Evolutionary conservation across 2,888 invertebrate species (phyloP).

Genomic region (Heliconius erato): DNA sequence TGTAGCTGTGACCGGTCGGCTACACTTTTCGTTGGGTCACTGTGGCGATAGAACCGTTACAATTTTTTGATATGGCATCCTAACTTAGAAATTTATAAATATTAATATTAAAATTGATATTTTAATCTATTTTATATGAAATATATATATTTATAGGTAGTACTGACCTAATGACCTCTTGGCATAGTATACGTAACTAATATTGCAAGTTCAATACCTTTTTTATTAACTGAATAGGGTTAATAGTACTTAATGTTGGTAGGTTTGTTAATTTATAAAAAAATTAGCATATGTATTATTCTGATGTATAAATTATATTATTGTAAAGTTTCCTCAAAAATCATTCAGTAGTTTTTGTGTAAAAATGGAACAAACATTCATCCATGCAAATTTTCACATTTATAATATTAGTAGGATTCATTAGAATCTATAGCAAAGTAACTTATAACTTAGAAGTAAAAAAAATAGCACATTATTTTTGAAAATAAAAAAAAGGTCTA

Average conservation of each 20-base stretch:
- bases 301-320: too few relatives aligned
- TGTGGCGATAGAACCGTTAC: constrained; percentile 75
- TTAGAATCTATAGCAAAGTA: too few relatives aligned
- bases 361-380: too few relatives aligned
- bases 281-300: neutral
- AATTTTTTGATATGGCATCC: constrained; percentile 59
- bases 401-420: too few relatives aligned
- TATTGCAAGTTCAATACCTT: neutral
- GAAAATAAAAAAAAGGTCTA: neutral
- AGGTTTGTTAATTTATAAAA: neutral
- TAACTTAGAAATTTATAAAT: constrained; percentile 41
- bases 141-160: neutral
- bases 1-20: constrained; percentile 77
- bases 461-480: neutral
- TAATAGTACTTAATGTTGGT: too few relatives aligned
- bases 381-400: too few relatives aligned
- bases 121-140: neutral
- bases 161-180: neutral
- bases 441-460: neutral
- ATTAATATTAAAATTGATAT: constrained; percentile 3
- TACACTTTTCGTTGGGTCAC: constrained; percentile 75
- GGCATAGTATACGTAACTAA: neutral
- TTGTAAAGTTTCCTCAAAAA: too few relatives aligned
- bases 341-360: too few relatives aligned
- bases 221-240: neutral